Evolutionary conservation across 2,113 vertebrate species (phyloP).

Genomic region (Calonectris borealis): DNA sequence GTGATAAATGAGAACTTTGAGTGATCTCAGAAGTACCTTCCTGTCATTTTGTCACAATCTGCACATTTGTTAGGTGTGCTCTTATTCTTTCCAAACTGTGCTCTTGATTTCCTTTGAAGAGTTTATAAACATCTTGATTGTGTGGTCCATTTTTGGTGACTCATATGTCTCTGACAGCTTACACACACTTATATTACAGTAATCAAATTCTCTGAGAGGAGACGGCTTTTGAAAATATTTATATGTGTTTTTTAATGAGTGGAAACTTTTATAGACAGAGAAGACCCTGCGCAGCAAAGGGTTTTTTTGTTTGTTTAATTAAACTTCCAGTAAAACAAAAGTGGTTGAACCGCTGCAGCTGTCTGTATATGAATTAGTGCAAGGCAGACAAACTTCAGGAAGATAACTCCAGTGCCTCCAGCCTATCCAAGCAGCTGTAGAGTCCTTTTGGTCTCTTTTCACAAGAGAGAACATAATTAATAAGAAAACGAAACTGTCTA

Average conservation of each 20-base stretch:
- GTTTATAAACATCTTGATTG: slow-evolving; percentile 11
- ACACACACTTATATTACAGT: neutral
- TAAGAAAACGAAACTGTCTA: neutral
- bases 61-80: neutral
- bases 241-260: neutral
- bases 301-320: neutral
- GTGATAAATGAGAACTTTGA: neutral
- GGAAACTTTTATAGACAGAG: neutral
- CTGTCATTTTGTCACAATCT: neutral
- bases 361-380: neutral
- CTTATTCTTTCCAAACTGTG: neutral
- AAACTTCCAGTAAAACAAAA: slow-evolving; percentile 5
- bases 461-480: neutral
- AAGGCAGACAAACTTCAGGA: neutral
- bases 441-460: neutral
- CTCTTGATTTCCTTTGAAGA: neutral
- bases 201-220: slow-evolving; percentile 23
- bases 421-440: neutral
- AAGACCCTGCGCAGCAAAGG: neutral
- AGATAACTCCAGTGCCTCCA: neutral
- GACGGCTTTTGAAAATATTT: slow-evolving; percentile 51
- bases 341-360: neutral
- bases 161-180: neutral
- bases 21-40: neutral
- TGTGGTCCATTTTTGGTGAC: slow-evolving; percentile 2